These are phyloP conservation scores for Gallinago solitaria DNA, from an alignment of 2,797 vertebrate species.

Conservation along the genomic window DNA sequence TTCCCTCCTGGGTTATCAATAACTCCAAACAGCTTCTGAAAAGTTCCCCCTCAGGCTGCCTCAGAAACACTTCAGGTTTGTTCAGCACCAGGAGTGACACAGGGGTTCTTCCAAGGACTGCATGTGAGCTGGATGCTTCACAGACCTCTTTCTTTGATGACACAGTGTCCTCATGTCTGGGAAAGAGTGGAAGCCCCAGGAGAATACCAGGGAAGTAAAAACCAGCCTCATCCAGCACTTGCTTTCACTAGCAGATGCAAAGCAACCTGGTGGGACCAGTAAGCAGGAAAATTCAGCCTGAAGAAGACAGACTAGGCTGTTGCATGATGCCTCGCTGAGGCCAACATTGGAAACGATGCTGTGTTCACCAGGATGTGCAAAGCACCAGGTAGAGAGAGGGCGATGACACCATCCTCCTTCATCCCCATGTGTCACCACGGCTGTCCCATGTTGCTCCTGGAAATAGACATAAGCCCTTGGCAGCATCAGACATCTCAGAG, in stretches of 20 bases:
- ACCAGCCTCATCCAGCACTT: not conserved
- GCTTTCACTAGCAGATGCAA: not conserved
- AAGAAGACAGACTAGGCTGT: not conserved
- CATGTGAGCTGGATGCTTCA: not conserved
- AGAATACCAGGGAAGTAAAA: not conserved
- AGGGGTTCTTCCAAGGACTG: not conserved
- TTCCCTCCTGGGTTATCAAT: not conserved
- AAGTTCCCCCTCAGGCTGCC: not conserved
- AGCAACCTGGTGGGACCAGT: not conserved
- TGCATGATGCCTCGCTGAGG: not conserved
- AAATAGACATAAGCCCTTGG: not conserved
- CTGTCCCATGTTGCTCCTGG: not conserved
- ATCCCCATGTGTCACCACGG: accelerated
- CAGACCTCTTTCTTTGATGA: not conserved
- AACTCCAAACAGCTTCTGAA: not conserved
- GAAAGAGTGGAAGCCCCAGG: not conserved
- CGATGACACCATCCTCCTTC: too few relatives aligned
- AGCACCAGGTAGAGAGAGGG: not conserved
- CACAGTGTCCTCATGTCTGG: not conserved
- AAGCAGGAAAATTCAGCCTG: not conserved
- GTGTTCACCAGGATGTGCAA: accelerated
- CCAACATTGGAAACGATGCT: not conserved
- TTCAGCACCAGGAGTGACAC: not conserved
- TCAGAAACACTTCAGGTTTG: accelerated
- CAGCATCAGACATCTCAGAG: not conserved